Evolutionary conservation across 1,140 invertebrate genomes (phyloP), one percentile per base, ranked within the genome.

Genomic region (Andricus grossulariae): DNA sequence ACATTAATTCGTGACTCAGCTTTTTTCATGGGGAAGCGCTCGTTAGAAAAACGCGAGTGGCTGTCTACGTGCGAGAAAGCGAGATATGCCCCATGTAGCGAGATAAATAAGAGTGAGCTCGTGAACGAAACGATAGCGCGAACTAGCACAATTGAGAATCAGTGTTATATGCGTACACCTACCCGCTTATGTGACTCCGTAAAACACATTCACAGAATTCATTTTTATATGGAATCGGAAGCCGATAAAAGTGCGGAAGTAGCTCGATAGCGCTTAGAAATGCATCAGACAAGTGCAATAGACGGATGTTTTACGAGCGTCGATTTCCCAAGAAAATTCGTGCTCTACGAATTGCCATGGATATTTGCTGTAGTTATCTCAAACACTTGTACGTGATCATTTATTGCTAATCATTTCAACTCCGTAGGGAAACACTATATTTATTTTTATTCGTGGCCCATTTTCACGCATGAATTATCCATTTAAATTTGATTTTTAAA

Each of bases 241-340:
- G 60, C 60, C 60, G 60, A 66, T 66, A 66, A 66, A 66, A 66
- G 60, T 66, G 60, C 60, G 60, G 60, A 66, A 66, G 60, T 66
- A 66, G 60, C 60, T 66, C 32, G 60, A 66, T 66, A 66, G 25
- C 60, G 60, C 32, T 66, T 66, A 66, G 60, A 66, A 66, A 66
- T 66, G 60, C 60, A 66, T 66, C 60, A 66, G 60, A 66, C 60
- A 66, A 66, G 60, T 66, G 60, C 39, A 66, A 66, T 66, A 66
- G 60, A 66, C 25, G 25, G 60, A 66, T 66, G 32, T 45, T 66
- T 66, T 66, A 66, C 32, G 60, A 66, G 60, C 60, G 60, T 66
- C n/a, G 60, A 66, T 66, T 66, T 66, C 16, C 32, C 60, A 66
- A 66, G 32, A 21, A 66, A 66, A 39, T 66, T 66, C 60, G 39